Base-by-base conservation (phyloP, 30 jellyfish, hydroid and myxozoan species). In the Mastigias papua region DNA sequence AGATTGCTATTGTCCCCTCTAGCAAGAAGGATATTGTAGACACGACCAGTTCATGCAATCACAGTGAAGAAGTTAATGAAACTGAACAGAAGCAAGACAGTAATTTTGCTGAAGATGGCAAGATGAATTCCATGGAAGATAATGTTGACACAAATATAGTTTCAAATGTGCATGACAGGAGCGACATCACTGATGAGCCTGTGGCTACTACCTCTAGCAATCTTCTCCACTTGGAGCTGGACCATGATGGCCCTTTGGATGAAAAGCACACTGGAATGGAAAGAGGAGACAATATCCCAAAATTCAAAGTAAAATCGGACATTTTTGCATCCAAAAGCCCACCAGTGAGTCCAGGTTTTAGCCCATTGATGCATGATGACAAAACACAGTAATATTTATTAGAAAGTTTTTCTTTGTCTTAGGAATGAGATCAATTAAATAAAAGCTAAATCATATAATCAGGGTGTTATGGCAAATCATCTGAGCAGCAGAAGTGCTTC, bases 251-350 rank as follows among this genome's bases (percentile, higher is more conserved):
- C 4, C 4, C 63, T 62, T 2, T 37, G 30, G 64, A 69, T 34
- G 86, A 75, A 50, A 46, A 37, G 33, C 74, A 80, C 21, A 28
- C 90, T 2, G 68, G 90, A 58, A 88, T 78, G 0, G 92, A 65
- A 58, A 58, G 89, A 46, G 93, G 78, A 50, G 89, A 81, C 70
- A 80, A 81, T 67, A 64, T 80, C 16, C 98, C 98, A 9, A 92
- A 92, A 86, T 92, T 92, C 85, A 92, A 92, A 86, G 92, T 92
- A 13, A 92, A 80, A 31, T 92, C 98, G 11, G 98, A 81, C 48
- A 92, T 92, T 28, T 92, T 92, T 65, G 78, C 90, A 0, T 34
- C 91, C 17, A 81, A 62, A 78, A 92, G 92, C 62, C 92, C 94
- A 61, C 93, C 97, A 21, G 77, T 42, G 10, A 90, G 97, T 58